These are phyloP conservation scores for Ispidina lecontei DNA, from an alignment of 2,797 vertebrate species.

Conservation along the genomic window DNA sequence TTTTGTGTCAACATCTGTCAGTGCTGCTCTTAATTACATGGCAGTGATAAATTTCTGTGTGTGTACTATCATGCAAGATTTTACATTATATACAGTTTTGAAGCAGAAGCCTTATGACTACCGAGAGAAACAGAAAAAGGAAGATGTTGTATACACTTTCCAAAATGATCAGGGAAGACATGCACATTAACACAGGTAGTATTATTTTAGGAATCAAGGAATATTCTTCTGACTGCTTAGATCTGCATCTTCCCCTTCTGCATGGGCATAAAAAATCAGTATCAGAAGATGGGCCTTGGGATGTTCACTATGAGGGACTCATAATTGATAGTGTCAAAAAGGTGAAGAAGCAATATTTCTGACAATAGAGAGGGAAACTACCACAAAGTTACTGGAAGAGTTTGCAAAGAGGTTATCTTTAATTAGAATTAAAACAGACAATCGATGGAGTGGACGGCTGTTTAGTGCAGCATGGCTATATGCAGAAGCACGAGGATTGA, in stretches of 20 bases:
- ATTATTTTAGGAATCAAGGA: background rate
- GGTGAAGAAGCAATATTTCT: background rate
- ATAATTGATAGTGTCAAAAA: background rate
- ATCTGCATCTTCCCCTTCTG: background rate
- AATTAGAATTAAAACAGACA: background rate
- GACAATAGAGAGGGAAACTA: background rate
- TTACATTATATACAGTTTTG: background rate
- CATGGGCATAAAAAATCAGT: background rate
- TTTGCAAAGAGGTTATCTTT: background rate
- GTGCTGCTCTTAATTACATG: background rate
- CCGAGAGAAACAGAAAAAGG: background rate
- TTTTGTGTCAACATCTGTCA: background rate
- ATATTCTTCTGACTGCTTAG: background rate
- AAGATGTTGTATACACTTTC: background rate
- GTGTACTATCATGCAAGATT: background rate
- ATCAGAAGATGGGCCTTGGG: background rate
- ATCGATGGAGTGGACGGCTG: background rate
- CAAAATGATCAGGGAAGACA: background rate
- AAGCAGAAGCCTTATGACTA: background rate
- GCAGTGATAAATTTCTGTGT: background rate
- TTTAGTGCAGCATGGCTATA: fast-evolving
- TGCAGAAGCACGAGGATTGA: background rate
- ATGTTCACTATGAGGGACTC: background rate
- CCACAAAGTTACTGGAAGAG: background rate
- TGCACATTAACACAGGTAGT: background rate